Evolutionary conservation across 2,888 invertebrate species (phyloP), one percentile per base, ranked within the genome.

Genomic region (Xanthorhoe designata): DNA sequence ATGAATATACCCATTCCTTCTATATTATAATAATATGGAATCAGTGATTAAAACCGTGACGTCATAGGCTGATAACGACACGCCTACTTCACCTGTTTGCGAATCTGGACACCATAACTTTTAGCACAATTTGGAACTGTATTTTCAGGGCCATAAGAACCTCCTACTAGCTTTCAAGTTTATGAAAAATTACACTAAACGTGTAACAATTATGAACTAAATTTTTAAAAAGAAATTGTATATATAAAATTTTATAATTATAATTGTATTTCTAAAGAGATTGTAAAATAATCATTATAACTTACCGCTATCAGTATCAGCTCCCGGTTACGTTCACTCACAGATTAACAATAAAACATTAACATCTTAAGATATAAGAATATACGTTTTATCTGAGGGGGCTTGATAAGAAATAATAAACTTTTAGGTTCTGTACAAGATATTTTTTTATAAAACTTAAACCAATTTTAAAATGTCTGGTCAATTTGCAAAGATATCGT

Each of bases 21-120:
- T 32, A 51, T 52, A 45, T 57, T 42, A 17, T 18, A 17, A 49
- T 61, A 54, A 47, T 29, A 51, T 51, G 51, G 45, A 38, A 49
- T 24, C 9, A 6, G n/a, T 47, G 32, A 56, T 49, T 35, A 24
- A 24, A 47, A 59, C 13, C 29, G 49, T 50, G 47, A 63, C 57
- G 56, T 57, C 57, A 57, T 57, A 57, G 42, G 55, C 55, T 57
- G 57, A 52, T 63, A 52, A 57, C 5, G 35, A 7, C 55, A 50
- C 49, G 55, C 55, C 55, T 50, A 53, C 57, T 42, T 13, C 10
- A 42, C 38, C 38, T 42, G 13, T 13, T 13, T 42, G 38, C 38
- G 38, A 42, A 13, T 42, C 38, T 42, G 13, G 38, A 42, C 13
- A 10, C 9, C 35, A 9, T 9, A 9, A 35, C 35, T 2, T 8